Percentiles rank a stretch among this genome's conserved stretches.
phyloP scores from a whole-genome alignment of 2,888 invertebrate genomes.

The Drosophila anomalata region DNA sequence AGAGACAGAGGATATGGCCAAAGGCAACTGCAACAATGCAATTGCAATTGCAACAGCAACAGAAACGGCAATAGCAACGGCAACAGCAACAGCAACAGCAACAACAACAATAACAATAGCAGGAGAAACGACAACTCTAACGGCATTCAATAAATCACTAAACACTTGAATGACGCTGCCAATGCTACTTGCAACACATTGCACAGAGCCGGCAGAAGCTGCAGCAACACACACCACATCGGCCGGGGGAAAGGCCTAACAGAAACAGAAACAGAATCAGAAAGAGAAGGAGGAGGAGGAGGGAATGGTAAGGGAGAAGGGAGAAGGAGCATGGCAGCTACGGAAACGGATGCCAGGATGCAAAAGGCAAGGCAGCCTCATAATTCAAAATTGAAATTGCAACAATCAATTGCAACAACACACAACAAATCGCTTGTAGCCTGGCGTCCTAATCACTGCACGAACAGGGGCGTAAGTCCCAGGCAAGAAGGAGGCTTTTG shows the following conservation, averaged over 20 bases:
- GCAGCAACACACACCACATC: slow-evolving; percentile 54
- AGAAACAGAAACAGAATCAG: neutral
- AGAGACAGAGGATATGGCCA: slow-evolving; percentile 10
- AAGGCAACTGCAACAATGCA: slow-evolving; percentile 9
- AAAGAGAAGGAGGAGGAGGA: neutral
- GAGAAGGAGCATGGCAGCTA: neutral
- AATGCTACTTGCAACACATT: slow-evolving; percentile 79
- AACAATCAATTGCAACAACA: slow-evolving; percentile 82
- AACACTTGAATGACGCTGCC: slow-evolving; percentile 78
- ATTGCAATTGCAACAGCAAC: slow-evolving; percentile 4
- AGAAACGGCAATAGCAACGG: neutral
- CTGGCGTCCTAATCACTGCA: slow-evolving; percentile 74
- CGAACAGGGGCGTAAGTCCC: slow-evolving; percentile 32
- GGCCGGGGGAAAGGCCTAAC: slow-evolving; percentile 1
- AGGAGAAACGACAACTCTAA: slow-evolving; percentile 61
- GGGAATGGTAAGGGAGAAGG: too few species aligned
- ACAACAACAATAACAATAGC: slow-evolving; percentile 13
- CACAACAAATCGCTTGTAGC: slow-evolving; percentile 77
- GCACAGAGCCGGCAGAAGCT: slow-evolving; percentile 47
- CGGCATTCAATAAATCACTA: slow-evolving; percentile 82
- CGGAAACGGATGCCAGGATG: slow-evolving; percentile 49
- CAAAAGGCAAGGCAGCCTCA: slow-evolving; percentile 53
- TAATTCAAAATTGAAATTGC: slow-evolving; percentile 83
- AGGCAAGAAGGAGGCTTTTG: slow-evolving; percentile 1
- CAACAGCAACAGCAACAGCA: slow-evolving; percentile 1